Evolutionary conservation across 2,888 invertebrate genomes (phyloP), one percentile per base, ranked within the genome.

Genomic region (Tiliacea citrago): DNA sequence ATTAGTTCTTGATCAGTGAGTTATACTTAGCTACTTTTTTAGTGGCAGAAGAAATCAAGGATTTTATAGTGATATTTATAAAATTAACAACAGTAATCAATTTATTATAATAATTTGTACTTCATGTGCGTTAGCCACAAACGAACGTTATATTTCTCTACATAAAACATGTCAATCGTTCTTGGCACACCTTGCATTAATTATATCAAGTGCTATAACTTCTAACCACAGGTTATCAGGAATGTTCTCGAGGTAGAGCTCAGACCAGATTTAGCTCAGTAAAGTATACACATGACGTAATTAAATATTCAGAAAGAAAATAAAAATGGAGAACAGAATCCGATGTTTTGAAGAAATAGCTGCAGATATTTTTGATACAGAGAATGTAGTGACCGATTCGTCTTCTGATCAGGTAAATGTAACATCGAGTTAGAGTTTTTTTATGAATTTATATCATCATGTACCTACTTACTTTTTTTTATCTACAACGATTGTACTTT

Each of bases 321-420:
- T 66, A 39, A 89, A 83, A 76, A 96, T 96, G 95, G 94, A 94
- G 80, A 95, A 94, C 86, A 89, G 92, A 68, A 90, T 96, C 57
- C 89, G 96, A 82, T 94, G 92, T 83, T 94, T 91, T 84, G 90
- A 90, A 72, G 95, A 95, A 74, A 93, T 96, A 80, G 87, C 87
- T 61, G 81, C 90, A 57, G 95, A 97, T 86, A 94, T 93, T 82
- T 97, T 97, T 89, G 95, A 98, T 88, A 97, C 97, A 86, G 98
- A 98, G 92, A 96, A 96, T 79, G 89, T 96, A 68, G 92, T 90
- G 29, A 95, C 95, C 2, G 93, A 93, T 85, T 92, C 95, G 61
- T 93, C 95, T 60, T 91, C 93, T 78, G 96, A 96, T 62, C 96
- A 96, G 94, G 96, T 96, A 91, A 82, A 72, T 72, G 29, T n/a